These are phyloP conservation scores for Myxocyprinus asiaticus DNA, from an alignment of 2,113 vertebrate genomes.

Conservation along the genomic window DNA sequence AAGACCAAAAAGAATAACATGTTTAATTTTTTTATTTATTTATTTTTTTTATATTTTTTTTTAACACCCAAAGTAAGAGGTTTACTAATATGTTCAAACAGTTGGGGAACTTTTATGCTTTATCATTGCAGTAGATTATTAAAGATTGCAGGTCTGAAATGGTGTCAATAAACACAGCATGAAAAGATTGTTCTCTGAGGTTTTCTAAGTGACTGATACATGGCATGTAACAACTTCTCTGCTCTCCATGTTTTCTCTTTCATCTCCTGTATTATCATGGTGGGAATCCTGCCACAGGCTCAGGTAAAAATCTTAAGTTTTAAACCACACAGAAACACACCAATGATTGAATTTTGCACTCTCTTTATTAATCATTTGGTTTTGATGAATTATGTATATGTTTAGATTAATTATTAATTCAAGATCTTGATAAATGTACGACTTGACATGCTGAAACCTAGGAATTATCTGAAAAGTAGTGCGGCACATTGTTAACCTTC, in stretches of 20 bases:
- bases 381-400: background rate
- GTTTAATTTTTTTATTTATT: too few species aligned
- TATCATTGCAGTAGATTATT: background rate
- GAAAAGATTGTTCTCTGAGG: too few species aligned
- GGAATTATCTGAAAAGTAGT: background rate
- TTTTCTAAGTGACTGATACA: background rate
- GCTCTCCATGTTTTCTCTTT: constrained; percentile 18
- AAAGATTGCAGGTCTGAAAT: background rate
- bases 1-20: constrained; percentile 26
- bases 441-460: background rate
- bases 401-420: background rate
- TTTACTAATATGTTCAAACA: constrained; percentile 7
- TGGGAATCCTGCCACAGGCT: constrained; percentile 63
- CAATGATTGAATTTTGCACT: too few species aligned
- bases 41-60: too few species aligned
- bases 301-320: constrained; percentile 61
- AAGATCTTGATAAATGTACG: constrained; percentile 17
- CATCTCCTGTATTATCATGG: constrained; percentile 21
- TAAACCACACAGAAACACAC: too few species aligned
- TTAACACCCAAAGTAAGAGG: background rate
- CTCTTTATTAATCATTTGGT: background rate
- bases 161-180: background rate
- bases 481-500: background rate
- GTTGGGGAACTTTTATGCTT: background rate
- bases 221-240: background rate